Evolutionary conservation across 2,113 vertebrate species (phyloP).

Genomic region (Maccullochella peelii): DNA sequence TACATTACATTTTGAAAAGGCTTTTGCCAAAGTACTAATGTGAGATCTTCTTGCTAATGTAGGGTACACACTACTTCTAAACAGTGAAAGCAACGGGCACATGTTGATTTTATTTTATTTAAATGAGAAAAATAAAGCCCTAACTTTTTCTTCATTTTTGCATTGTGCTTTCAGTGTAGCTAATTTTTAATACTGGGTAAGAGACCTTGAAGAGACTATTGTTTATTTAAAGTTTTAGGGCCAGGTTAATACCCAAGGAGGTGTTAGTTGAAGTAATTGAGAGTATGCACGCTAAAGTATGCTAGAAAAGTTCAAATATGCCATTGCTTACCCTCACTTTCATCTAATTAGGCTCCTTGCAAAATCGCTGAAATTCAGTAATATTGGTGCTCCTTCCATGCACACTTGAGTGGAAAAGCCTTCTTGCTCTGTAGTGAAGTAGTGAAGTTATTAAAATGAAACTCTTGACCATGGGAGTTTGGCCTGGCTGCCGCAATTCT

Average conservation of each 20-base stretch:
- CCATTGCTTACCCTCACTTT: conserved; percentile 21
- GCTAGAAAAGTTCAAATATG: conserved; percentile 20
- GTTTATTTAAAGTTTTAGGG: conserved; percentile 12
- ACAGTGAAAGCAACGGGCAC: background rate
- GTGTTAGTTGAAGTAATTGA: conserved; percentile 32
- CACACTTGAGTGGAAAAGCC: conserved; percentile 14
- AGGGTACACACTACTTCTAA: background rate
- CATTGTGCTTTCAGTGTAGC: background rate
- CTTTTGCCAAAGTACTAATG: background rate
- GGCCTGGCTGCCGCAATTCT: background rate
- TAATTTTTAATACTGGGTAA: background rate
- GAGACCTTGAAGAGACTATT: conserved; percentile 9
- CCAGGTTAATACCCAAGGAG: background rate
- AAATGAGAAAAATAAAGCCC: background rate
- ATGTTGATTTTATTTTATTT: conserved; percentile 9
- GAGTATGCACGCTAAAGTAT: conserved; percentile 13
- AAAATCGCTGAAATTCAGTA: conserved; percentile 26
- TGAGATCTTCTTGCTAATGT: conserved; percentile 5
- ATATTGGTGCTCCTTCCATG: conserved; percentile 1
- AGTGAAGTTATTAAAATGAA: conserved; percentile 25
- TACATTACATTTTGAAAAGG: conserved; percentile 17
- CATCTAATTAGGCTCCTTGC: conserved; percentile 37
- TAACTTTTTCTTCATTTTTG: background rate
- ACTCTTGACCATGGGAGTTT: conserved; percentile 46
- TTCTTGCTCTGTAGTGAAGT: background rate